Conservation (phyloP, 2,797 vertebrate species). For the Cephalopachus bancanus region DNA sequence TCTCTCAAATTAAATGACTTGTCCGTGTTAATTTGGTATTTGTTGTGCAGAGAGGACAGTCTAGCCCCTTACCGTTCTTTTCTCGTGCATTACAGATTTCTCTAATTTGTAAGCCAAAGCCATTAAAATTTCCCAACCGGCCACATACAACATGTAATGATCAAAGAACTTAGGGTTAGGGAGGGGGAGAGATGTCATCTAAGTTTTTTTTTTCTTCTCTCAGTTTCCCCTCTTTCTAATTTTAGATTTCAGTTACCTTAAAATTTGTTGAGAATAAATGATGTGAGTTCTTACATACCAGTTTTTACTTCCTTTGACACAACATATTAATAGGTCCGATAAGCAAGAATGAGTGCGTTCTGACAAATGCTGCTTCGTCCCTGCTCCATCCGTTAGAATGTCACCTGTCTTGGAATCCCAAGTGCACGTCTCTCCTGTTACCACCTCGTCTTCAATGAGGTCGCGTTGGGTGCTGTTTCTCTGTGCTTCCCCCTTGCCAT, state of each 20-base stretch:
- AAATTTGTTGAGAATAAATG: conserved; percentile 4
- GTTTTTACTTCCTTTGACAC: conserved; percentile 1
- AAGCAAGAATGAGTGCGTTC: background rate
- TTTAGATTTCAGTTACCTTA: background rate
- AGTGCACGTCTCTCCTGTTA: background rate
- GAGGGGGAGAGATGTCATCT: background rate
- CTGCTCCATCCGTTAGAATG: background rate
- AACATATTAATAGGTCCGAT: background rate
- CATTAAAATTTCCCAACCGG: background rate
- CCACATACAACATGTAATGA: background rate
- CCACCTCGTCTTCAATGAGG: background rate
- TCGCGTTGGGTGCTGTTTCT: background rate
- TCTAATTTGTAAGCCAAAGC: background rate
- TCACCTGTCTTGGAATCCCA: background rate
- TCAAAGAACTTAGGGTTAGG: background rate
- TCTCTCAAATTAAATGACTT: conserved; percentile 26
- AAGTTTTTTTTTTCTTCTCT: background rate
- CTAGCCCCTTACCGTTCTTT: background rate
- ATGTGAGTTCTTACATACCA: background rate
- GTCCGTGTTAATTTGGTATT: background rate
- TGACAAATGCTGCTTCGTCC: background rate
- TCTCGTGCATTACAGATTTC: background rate
- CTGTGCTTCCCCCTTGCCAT: background rate
- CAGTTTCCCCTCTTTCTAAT: background rate
- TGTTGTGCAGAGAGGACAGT: background rate